Conservation (phyloP, 2,797 vertebrate species). For the Sandelia bainsii region DNA sequence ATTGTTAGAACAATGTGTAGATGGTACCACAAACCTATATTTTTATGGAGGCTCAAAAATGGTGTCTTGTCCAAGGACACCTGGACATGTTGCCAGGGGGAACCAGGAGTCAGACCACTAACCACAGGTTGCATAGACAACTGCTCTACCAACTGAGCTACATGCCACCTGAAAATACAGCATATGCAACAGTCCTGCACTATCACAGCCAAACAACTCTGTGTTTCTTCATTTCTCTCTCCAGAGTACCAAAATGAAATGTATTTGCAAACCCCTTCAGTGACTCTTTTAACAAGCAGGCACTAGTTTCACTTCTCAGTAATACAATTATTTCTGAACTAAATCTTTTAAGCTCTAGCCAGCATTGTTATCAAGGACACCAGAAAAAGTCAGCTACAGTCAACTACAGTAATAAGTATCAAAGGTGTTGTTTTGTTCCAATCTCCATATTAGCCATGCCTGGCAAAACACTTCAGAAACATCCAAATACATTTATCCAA, state of each 20-base stretch:
- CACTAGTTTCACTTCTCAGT: conserved; percentile 15
- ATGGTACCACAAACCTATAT: neutral
- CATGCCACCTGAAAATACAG: neutral
- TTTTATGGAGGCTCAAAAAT: conserved; percentile 29
- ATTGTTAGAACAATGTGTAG: conserved; percentile 4
- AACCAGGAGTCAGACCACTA: too few species aligned
- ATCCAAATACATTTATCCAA: conserved; percentile 53
- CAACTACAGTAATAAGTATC: conserved; percentile 36
- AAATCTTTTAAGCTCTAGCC: conserved; percentile 44
- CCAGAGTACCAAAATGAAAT: conserved; percentile 22
- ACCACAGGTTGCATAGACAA: too few species aligned
- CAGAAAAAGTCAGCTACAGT: conserved; percentile 26
- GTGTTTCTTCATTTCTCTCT: conserved; percentile 15
- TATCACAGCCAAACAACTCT: neutral
- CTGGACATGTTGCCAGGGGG: neutral
- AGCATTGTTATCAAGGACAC: conserved; percentile 29
- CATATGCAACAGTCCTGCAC: neutral
- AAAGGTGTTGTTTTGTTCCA: conserved; percentile 39
- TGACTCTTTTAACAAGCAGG: conserved; percentile 23
- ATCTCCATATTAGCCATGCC: conserved; percentile 26
- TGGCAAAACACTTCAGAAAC: conserved; percentile 21
- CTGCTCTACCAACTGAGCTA: too few species aligned
- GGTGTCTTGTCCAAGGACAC: too few species aligned
- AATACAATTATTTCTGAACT: conserved; percentile 36
- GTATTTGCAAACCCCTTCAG: conserved; percentile 45